These are phyloP conservation scores for Lutjanus campechanus DNA, from an alignment of 2,797 vertebrate genomes.

Conservation along the genomic window DNA sequence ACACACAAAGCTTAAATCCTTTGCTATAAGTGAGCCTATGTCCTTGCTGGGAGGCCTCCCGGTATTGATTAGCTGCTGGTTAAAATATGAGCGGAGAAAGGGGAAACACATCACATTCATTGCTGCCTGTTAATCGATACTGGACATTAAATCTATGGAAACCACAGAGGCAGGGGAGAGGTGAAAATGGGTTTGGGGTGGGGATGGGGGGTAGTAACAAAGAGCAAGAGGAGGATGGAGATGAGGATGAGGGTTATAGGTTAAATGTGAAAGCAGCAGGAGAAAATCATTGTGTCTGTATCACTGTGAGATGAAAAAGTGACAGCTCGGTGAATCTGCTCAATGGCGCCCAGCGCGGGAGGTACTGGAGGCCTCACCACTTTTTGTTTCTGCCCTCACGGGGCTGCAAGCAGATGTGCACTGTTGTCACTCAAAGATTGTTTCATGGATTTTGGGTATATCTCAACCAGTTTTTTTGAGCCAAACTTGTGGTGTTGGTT, in stretches of 20 bases:
- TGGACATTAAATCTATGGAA: conserved; percentile 57
- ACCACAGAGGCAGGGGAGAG: conserved; percentile 21
- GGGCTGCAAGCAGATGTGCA: neutral
- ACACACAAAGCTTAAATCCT: conserved; percentile 4
- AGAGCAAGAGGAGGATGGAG: conserved; percentile 13
- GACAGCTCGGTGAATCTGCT: neutral
- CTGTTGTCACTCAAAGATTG: neutral
- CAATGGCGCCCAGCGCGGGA: neutral
- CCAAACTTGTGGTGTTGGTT: too few relatives aligned
- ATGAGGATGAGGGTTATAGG: conserved; percentile 17
- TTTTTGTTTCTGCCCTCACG: neutral
- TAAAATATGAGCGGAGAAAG: conserved; percentile 65
- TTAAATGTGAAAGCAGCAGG: conserved; percentile 28
- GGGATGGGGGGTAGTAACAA: neutral
- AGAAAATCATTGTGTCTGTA: neutral
- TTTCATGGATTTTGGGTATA: neutral
- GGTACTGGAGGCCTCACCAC: neutral
- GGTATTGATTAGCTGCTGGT: conserved; percentile 70
- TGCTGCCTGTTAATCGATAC: conserved; percentile 59
- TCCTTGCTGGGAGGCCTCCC: conserved; percentile 55
- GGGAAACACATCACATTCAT: conserved; percentile 64
- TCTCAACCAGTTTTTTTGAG: neutral
- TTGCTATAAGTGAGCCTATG: conserved; percentile 32
- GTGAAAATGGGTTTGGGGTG: conserved; percentile 6
- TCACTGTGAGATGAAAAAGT: neutral